Percentiles rank a stretch among this genome's conserved stretches.
phyloP scores from a whole-genome alignment of 1,140 invertebrate species.

The Archegozetes longisetosus region DNA sequence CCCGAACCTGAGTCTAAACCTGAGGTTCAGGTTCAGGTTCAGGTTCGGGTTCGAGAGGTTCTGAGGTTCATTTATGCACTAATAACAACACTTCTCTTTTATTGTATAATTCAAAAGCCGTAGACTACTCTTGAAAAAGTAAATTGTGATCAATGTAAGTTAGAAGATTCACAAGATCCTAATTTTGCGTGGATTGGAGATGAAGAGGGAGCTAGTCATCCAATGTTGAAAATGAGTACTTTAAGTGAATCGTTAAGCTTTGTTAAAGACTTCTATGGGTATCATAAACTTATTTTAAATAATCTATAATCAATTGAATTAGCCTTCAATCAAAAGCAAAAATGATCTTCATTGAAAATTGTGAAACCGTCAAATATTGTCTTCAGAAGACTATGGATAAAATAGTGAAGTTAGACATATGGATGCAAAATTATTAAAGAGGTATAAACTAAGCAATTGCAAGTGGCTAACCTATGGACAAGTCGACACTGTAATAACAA shows the following conservation, averaged over 20 bases:
- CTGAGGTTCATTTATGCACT: too few relatives aligned
- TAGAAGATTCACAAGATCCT: neutral
- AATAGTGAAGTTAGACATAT: neutral
- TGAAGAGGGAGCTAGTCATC: neutral
- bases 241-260: neutral
- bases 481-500: slow-evolving; percentile 50
- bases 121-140: slow-evolving; percentile 40
- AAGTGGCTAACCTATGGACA: slow-evolving; percentile 72
- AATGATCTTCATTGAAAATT: slow-evolving; percentile 5
- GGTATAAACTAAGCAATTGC: slow-evolving; percentile 43
- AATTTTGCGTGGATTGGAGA: slow-evolving; percentile 3
- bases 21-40: too few relatives aligned
- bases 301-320: neutral
- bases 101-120: slow-evolving; percentile 65
- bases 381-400: neutral
- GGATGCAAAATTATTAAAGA: slow-evolving; percentile 6
- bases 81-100: slow-evolving; percentile 70
- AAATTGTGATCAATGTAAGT: neutral
- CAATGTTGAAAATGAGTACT: neutral
- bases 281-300: neutral
- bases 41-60: too few relatives aligned
- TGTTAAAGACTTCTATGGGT: neutral
- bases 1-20: too few relatives aligned
- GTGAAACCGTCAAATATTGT: neutral
- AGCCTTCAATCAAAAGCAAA: neutral